These are phyloP conservation scores for Lophotis ruficrista DNA, from an alignment of 2,113 vertebrate species.

Conservation along the genomic window DNA sequence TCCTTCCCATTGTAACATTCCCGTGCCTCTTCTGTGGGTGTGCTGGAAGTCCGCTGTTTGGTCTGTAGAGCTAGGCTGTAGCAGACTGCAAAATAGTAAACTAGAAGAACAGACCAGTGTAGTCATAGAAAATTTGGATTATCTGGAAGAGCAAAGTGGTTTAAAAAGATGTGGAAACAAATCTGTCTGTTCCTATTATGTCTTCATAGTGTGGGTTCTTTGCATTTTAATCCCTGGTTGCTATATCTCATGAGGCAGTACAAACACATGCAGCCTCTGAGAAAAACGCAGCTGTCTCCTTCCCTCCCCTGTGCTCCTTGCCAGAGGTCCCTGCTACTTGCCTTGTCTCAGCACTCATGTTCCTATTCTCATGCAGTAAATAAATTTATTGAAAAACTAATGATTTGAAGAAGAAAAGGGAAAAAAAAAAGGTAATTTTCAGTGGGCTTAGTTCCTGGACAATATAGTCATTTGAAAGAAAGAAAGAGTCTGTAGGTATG, in stretches of 20 bases:
- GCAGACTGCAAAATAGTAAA: neutral
- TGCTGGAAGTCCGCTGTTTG: neutral
- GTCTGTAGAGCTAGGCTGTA: neutral
- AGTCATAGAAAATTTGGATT: neutral
- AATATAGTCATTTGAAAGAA: neutral
- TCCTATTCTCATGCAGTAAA: neutral
- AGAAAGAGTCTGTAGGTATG: neutral
- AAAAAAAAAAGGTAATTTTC: neutral
- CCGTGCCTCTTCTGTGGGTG: neutral
- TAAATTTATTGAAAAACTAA: neutral
- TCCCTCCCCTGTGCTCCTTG: neutral
- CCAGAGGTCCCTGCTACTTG: neutral
- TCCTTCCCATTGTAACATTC: rapidly evolving
- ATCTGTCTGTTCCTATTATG: neutral
- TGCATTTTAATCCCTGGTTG: neutral
- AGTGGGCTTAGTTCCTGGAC: neutral
- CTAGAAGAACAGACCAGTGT: neutral
- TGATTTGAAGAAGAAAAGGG: neutral
- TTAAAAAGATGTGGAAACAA: neutral
- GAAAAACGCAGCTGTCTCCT: neutral
- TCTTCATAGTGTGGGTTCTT: neutral
- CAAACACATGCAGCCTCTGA: neutral
- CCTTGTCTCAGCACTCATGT: neutral
- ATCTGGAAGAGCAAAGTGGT: neutral
- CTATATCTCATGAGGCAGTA: neutral